Base-by-base conservation (phyloP, 2,113 vertebrate species). In the Pangasianodon hypophthalmus region DNA sequence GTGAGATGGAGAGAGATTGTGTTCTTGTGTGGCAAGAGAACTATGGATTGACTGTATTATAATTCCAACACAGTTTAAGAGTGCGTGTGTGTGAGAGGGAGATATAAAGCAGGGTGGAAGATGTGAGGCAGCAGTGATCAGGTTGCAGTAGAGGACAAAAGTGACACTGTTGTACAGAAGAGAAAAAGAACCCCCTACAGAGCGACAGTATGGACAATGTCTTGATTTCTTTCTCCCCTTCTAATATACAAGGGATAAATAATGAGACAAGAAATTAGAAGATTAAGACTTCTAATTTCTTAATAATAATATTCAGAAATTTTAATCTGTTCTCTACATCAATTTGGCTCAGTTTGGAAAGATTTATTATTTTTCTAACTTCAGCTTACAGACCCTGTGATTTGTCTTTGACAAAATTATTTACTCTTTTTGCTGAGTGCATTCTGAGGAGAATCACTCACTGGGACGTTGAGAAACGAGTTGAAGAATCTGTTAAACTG, bases 141-240 rank as follows among this genome's bases (percentile, higher is more conserved):
- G 37, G 60, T 56, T 88, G 24, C 60, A 69, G 75, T 81, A 52
- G 29, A 62, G 58, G 75, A 67, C 77, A 82, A 88, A 71, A 56
- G 62, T 71, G 16, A 71, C 32, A 41, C 48, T 19, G 26, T 46
- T 8, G 1, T 83, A n/a, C 1, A 69, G 69, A 56, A 58, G 19
- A n/a, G 21, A 16, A 80, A 67, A 67, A 56, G 50, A 44, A 52
- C 52, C 29, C 21, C 44, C 71, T 60, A 24, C 26, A 18, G 24
- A 44, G 41, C 3, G 37, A 41, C 18, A 56, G 29, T n/a, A 21
- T 54, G 48, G 48, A 32, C 48, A 46, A 41, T 18, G 10, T n/a
- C 48, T 56, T 7, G 16, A 56, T 9, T 86, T 69, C 64, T 67
- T 41, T 13, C 44, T 64, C 11, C 37, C 67, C 44, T 56, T 44